Evolutionary conservation across 1,140 invertebrate genomes (phyloP), one percentile per base, ranked within the genome.

Genomic region (Dendroctonus ponderosae): DNA sequence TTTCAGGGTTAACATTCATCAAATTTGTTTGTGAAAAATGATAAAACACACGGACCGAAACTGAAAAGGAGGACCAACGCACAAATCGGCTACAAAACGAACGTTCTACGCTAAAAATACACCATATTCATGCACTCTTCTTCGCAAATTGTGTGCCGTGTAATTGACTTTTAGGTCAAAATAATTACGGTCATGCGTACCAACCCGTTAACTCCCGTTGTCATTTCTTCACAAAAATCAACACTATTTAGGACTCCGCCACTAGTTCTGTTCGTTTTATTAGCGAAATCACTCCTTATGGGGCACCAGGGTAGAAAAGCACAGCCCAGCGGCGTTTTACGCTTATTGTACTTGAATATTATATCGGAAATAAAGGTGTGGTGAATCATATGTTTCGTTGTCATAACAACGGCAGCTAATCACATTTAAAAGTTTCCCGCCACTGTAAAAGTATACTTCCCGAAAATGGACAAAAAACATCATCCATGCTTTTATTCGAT

Each of bases 321-420:
- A 62, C 49, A 62, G 40, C 43, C 26, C 54, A n/a, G 14, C 0
- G 37, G 39, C 11, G 12, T 57, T 40, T 58, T n/a, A 44, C 3
- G 7, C 15, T 14, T 52, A 26, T 49, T 38, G 39, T 8, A 54
- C 14, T 14, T 44, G 4, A 43, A 59, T 49, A 40, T 51, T 58
- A 44, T 44, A 59, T 12, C 37, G 40, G 42, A 41, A 67, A 64
- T 54, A 64, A 68, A 74, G 75, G 75, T 71, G 75, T 76, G 75
- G 75, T 76, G 67, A 74, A 75, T 76, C 74, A 76, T 76, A 76
- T 76, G 74, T 66, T 71, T 42, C n/a, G 62, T 75, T 66, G 56
- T 72, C 68, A 75, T 75, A 68, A 66, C 65, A 69, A 76, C 75
- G n/a, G 40, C 38, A 5, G 8, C 12, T 44, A 61, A 61, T 44